These are phyloP conservation scores for Mayetiola destructor DNA, from an alignment of 2,888 invertebrate species.

Conservation along the genomic window DNA sequence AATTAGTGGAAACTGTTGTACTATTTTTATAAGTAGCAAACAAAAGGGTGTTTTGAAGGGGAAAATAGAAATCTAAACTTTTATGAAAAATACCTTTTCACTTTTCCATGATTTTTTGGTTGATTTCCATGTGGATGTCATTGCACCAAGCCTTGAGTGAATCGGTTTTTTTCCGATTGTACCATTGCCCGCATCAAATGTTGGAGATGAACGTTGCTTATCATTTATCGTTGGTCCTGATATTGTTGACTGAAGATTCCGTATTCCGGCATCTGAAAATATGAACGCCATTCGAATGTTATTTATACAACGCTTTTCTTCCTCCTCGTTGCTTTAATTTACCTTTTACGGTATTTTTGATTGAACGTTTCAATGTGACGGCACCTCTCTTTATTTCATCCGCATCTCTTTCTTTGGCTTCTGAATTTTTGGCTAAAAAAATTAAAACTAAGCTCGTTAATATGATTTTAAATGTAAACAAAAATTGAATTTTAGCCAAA, in stretches of 20 bases:
- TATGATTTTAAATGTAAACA: neutral
- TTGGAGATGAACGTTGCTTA: neutral
- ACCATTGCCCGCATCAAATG: slow-evolving; percentile 13
- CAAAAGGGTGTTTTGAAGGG: too few species aligned
- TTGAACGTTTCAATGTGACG: slow-evolving; percentile 1
- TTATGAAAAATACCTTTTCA: slow-evolving; percentile 17
- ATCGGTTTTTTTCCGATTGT: slow-evolving; percentile 20
- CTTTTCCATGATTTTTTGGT: slow-evolving; percentile 17
- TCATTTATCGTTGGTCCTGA: neutral
- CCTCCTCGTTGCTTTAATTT: neutral
- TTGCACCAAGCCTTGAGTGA: slow-evolving; percentile 20
- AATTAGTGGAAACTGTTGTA: neutral
- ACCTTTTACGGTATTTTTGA: neutral
- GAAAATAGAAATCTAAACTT: slow-evolving; percentile 6
- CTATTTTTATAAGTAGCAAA: too few species aligned
- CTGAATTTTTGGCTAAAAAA: neutral
- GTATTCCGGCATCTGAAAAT: neutral
- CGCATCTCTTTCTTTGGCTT: neutral
- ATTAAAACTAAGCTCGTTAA: neutral
- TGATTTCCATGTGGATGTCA: slow-evolving; percentile 17
- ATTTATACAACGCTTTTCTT: neutral
- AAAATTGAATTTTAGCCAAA: neutral
- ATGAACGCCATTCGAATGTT: neutral
- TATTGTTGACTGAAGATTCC: neutral
- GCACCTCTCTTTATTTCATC: neutral